Conservation (phyloP, 2,888 invertebrate genomes). For the Sinhomidia bicolor region DNA sequence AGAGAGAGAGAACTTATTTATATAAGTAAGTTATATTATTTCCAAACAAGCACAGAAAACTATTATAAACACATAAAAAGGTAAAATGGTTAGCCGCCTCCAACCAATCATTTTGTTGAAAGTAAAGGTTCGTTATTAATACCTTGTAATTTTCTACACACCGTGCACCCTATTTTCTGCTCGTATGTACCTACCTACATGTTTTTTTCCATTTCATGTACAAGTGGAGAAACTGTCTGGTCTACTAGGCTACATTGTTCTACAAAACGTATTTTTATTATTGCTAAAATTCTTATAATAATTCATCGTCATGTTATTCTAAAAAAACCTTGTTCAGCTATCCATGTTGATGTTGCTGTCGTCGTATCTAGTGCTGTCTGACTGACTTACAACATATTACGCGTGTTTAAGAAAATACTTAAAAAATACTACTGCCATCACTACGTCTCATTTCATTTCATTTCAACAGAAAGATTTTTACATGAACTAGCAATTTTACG, state of each 20-base stretch:
- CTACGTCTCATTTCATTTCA: no score
- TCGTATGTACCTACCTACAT: neutral
- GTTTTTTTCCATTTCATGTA: conserved; percentile 34
- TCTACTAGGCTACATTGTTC: conserved; percentile 7
- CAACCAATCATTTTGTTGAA: conserved; percentile 31
- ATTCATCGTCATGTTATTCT: neutral
- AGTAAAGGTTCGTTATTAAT: conserved; percentile 49
- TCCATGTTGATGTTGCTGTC: no score
- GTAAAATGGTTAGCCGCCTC: conserved; percentile 11
- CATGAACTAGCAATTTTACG: conserved; percentile 50
- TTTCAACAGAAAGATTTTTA: conserved; percentile 14
- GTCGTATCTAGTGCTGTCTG: neutral
- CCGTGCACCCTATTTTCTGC: conserved; percentile 5
- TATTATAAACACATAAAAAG: conserved; percentile 27
- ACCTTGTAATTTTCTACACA: conserved; percentile 57
- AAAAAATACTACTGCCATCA: neutral
- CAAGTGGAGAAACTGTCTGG: conserved; percentile 23
- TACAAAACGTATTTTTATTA: neutral
- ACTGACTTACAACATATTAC: neutral
- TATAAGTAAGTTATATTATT: neutral
- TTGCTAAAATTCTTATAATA: neutral
- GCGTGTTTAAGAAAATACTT: neutral
- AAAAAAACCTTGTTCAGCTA: neutral
- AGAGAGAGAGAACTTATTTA: conserved; percentile 13
- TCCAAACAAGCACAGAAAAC: conserved; percentile 27